Evolutionary conservation across 2,113 vertebrate species (phyloP).

Genomic region (Heterotilapia buettikoferi): DNA sequence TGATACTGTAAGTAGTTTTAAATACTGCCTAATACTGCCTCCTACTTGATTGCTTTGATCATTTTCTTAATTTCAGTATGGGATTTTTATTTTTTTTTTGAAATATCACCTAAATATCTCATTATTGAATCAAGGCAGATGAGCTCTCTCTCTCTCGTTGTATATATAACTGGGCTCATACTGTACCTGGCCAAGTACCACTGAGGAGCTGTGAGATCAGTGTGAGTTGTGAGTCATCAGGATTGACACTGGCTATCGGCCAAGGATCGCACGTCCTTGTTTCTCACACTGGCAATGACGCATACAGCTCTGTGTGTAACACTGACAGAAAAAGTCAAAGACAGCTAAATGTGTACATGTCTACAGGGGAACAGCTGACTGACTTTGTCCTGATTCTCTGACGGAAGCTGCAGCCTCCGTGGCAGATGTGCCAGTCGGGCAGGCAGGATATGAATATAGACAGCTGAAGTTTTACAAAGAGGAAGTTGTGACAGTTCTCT

Average conservation of each 20-base stretch:
- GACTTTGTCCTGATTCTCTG: neutral
- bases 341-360: neutral
- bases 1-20: neutral
- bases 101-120: neutral
- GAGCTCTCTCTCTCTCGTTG: neutral
- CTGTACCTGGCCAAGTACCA: neutral
- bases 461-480: slow-evolving; percentile 6
- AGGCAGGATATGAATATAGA: slow-evolving; percentile 24
- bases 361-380: slow-evolving; percentile 22
- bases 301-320: neutral
- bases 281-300: neutral
- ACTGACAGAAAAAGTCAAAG: neutral
- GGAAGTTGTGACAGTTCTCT: slow-evolving; percentile 30
- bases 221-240: neutral
- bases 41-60: neutral
- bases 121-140: neutral
- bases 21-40: rapidly evolving
- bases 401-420: neutral
- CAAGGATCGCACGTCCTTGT: neutral
- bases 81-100: neutral
- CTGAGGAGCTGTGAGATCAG: neutral
- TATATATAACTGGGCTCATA: neutral
- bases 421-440: slow-evolving; percentile 31
- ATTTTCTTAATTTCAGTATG: neutral
- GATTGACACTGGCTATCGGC: neutral